Percentiles rank a stretch among this genome's conserved stretches.
phyloP scores from a whole-genome alignment of 2,113 vertebrate genomes.

The Taurulus bubalis region DNA sequence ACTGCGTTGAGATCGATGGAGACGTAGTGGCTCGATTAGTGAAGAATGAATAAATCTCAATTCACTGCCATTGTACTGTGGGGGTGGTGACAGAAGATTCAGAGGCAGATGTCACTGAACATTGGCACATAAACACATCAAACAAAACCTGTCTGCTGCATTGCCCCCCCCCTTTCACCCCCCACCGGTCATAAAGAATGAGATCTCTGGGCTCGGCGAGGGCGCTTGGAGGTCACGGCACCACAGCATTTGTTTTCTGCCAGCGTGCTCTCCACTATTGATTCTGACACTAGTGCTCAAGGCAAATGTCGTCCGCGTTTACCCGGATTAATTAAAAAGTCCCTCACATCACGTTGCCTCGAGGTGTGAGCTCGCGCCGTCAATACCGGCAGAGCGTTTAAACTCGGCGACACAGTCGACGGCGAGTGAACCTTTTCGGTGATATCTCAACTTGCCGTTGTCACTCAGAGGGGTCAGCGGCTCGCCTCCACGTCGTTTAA shows the following conservation, averaged over 20 bases:
- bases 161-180: slow-evolving; percentile 1
- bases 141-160: not conserved
- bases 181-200: slow-evolving; percentile 27
- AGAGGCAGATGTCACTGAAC: not conserved
- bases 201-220: slow-evolving; percentile 13
- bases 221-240: slow-evolving; percentile 52
- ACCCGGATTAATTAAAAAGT: slow-evolving; percentile 81
- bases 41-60: not conserved
- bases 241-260: slow-evolving; percentile 73
- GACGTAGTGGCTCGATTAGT: not conserved
- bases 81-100: not conserved
- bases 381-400: slow-evolving; percentile 33
- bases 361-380: slow-evolving; percentile 54
- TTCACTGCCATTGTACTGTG: no score
- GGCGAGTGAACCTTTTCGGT: slow-evolving; percentile 9
- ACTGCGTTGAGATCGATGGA: not conserved
- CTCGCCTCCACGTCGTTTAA: no score
- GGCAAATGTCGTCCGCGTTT: slow-evolving; percentile 78
- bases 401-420: slow-evolving; percentile 24
- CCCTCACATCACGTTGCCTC: slow-evolving; percentile 59
- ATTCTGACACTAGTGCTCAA: slow-evolving; percentile 73
- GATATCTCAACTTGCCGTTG: slow-evolving; percentile 42
- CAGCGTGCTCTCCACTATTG: slow-evolving; percentile 69
- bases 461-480: slow-evolving; percentile 21
- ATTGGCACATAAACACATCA: not conserved